phyloP scores from a whole-genome alignment of 2,113 vertebrate species.

The Charadrius vociferus region DNA sequence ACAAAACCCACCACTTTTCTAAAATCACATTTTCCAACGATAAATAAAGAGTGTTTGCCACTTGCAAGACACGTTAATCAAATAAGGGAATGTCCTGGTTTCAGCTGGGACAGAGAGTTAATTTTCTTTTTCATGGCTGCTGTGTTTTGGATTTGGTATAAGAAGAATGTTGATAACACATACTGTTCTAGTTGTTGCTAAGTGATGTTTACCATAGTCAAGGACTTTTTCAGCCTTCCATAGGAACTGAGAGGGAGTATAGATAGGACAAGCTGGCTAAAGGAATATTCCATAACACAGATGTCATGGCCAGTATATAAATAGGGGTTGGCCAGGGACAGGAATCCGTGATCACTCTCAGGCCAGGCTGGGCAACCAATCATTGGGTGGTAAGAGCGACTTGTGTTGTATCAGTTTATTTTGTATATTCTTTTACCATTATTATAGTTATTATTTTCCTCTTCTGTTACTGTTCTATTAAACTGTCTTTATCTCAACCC shows the following conservation, averaged over 20 bases:
- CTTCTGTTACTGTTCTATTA: background rate
- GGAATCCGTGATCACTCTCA: background rate
- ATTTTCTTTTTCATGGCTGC: background rate
- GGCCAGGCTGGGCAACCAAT: background rate
- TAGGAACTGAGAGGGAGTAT: background rate
- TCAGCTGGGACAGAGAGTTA: background rate
- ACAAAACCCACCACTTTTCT: background rate
- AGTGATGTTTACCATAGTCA: background rate
- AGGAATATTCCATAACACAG: background rate
- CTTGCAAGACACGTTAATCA: background rate
- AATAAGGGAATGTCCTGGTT: background rate
- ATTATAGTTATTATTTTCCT: background rate
- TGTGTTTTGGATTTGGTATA: background rate
- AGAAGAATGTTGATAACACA: background rate
- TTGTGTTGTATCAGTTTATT: background rate
- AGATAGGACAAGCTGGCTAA: background rate
- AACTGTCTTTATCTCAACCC: background rate
- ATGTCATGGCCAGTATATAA: background rate
- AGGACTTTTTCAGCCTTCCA: background rate
- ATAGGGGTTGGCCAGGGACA: background rate
- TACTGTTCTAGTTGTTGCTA: background rate
- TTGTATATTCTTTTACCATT: background rate
- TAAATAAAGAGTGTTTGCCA: background rate
- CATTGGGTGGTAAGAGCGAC: background rate
- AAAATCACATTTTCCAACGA: background rate